These are phyloP conservation scores for Dysmachus trigonus DNA, from an alignment of 2,888 invertebrate genomes.

Conservation along the genomic window DNA sequence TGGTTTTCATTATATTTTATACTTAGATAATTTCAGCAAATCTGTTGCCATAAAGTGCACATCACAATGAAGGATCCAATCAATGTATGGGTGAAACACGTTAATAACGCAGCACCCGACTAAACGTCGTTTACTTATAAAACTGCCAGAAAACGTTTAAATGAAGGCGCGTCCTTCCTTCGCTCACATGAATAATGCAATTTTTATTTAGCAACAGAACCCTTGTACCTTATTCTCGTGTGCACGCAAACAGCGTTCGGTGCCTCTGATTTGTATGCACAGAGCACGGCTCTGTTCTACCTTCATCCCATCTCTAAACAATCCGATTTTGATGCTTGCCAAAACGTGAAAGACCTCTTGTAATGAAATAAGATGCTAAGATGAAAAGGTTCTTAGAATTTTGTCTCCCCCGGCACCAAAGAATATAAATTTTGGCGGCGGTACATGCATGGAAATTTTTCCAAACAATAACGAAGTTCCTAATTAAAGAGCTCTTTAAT, in stretches of 20 bases:
- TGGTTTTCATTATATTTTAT: neutral
- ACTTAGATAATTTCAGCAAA: neutral
- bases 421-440: neutral
- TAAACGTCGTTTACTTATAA: neutral
- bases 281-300: neutral
- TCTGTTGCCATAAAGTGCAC: neutral
- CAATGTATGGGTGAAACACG: neutral
- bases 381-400: neutral
- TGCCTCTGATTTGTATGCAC: constrained; percentile 1
- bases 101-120: neutral
- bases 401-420: neutral
- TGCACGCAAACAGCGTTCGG: neutral
- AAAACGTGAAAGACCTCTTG: constrained; percentile 1
- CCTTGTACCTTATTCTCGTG: neutral
- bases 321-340: neutral
- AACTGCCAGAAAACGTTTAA: neutral
- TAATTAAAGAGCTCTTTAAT: constrained; percentile 19
- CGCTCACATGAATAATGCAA: constrained; percentile 20
- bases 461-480: neutral
- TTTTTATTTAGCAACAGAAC: neutral
- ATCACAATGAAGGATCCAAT: neutral
- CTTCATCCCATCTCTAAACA: constrained; percentile 4
- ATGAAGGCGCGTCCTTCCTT: neutral
- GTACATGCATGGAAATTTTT: neutral
- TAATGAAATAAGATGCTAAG: constrained; percentile 26